These are phyloP conservation scores for Bombus polaris DNA, from an alignment of 1,140 invertebrate genomes.

Conservation along the genomic window DNA sequence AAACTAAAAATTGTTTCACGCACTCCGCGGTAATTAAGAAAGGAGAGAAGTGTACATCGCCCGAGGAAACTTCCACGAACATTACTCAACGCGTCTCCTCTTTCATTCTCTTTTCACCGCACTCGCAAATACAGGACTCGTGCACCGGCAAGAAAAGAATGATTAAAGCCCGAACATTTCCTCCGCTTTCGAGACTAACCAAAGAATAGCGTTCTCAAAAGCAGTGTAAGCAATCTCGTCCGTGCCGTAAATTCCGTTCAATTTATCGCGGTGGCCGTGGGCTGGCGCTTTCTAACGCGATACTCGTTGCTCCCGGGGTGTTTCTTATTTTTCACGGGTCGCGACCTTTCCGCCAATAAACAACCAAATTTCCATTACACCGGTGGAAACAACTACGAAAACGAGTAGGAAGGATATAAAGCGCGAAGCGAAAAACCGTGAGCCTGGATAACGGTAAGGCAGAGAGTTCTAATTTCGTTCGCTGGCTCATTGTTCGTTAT, in stretches of 20 bases:
- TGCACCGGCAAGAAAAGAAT: background rate
- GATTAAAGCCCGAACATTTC: constrained; percentile 16
- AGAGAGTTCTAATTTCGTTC: constrained; percentile 56
- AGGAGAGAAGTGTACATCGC: background rate
- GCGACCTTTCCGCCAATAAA: constrained; percentile 22
- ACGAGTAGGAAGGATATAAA: background rate
- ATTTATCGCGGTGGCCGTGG: background rate
- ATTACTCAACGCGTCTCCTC: background rate
- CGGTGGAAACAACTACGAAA: background rate
- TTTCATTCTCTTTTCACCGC: background rate
- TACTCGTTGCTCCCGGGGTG: background rate
- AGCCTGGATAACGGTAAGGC: background rate
- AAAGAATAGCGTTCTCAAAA: constrained; percentile 3
- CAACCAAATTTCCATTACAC: constrained; percentile 47
- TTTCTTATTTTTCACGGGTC: constrained; percentile 3
- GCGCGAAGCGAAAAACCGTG: background rate
- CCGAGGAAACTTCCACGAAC: background rate
- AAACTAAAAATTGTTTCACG: background rate
- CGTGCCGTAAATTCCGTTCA: constrained; percentile 12
- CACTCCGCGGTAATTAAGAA: background rate
- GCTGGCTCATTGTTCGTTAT: constrained; percentile 61
- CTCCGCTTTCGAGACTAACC: background rate
- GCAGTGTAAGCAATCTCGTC: constrained; percentile 23
- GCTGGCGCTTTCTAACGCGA: background rate
- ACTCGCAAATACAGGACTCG: background rate